Conservation (phyloP, 2,113 vertebrate species). For the Atherinomorus stipes region DNA sequence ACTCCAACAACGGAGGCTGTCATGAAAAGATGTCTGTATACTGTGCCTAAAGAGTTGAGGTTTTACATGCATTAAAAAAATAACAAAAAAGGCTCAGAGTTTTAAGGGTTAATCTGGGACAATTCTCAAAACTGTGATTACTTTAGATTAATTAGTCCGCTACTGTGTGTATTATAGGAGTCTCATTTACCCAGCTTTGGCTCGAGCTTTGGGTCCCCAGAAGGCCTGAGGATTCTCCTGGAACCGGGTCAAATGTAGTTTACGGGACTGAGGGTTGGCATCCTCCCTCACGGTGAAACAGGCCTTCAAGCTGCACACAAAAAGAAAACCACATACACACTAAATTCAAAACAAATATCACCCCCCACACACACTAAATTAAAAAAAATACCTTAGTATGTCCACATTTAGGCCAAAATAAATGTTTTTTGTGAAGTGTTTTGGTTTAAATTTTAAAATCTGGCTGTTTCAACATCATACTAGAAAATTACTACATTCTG, state of each 20-base stretch:
- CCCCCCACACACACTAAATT: too few relatives aligned
- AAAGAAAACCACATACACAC: background rate
- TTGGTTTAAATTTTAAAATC: too few relatives aligned
- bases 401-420: background rate
- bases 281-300: slow-evolving; percentile 89
- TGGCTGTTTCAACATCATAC: too few relatives aligned
- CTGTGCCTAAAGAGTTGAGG: too few relatives aligned
- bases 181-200: slow-evolving; percentile 84
- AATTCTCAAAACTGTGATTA: background rate
- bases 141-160: background rate
- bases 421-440: background rate
- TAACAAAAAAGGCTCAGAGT: too few relatives aligned
- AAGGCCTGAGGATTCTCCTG: slow-evolving; percentile 92
- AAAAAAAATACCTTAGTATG: too few relatives aligned
- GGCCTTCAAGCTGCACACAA: slow-evolving; percentile 82
- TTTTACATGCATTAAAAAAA: too few relatives aligned
- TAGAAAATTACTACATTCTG: too few relatives aligned
- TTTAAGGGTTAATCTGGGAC: too few relatives aligned
- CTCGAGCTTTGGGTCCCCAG: slow-evolving; percentile 93
- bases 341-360: too few relatives aligned
- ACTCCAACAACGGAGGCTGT: too few relatives aligned
- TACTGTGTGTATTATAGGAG: background rate
- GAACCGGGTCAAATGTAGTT: slow-evolving; percentile 89
- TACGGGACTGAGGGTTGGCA: slow-evolving; percentile 92
- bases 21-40: too few relatives aligned